Percentiles rank a stretch among this genome's conserved stretches.
Evolutionary conservation across 1,140 invertebrate genomes (phyloP).

Genomic region (Anoplophora glabripennis): DNA sequence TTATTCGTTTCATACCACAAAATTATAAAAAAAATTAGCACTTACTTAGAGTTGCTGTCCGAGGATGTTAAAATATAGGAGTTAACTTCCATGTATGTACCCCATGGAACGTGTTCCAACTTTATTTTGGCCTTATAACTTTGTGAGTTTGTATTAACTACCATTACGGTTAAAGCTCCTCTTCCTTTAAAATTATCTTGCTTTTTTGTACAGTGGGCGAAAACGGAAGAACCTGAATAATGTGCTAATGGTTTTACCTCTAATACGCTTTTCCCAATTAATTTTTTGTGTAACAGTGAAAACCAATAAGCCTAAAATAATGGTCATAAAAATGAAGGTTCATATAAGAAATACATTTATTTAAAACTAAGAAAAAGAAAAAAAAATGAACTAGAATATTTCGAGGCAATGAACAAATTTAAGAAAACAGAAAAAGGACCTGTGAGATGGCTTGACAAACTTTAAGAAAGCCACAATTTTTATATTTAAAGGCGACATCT

Average conservation of each 20-base stretch:
- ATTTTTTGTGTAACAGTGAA: slow-evolving; percentile 39
- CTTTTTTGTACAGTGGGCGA: slow-evolving; percentile 40
- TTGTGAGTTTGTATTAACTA: slow-evolving; percentile 35
- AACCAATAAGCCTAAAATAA: slow-evolving; percentile 43
- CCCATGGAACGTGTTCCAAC: slow-evolving; percentile 22
- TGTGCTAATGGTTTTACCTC: slow-evolving; percentile 32
- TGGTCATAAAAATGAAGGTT: too few species aligned
- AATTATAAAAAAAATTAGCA: not conserved
- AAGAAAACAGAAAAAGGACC: too few species aligned
- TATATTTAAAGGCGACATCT: too few species aligned
- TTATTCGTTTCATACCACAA: too few species aligned
- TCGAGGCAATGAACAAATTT: too few species aligned
- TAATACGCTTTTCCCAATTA: slow-evolving; percentile 44
- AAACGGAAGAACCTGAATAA: slow-evolving; percentile 21
- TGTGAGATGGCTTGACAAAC: too few species aligned
- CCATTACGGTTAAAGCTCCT: slow-evolving; percentile 41
- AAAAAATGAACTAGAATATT: too few species aligned
- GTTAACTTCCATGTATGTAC: slow-evolving; percentile 41
- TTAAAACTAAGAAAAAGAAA: too few species aligned
- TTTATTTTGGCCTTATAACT: slow-evolving; percentile 25
- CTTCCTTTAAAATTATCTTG: slow-evolving; percentile 39
- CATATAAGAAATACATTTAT: too few species aligned
- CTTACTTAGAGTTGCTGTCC: slow-evolving; percentile 34
- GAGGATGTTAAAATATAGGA: slow-evolving; percentile 38
- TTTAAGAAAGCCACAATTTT: too few species aligned